Conservation (phyloP, 2,888 invertebrate genomes). For the Acleris holmiana region DNA sequence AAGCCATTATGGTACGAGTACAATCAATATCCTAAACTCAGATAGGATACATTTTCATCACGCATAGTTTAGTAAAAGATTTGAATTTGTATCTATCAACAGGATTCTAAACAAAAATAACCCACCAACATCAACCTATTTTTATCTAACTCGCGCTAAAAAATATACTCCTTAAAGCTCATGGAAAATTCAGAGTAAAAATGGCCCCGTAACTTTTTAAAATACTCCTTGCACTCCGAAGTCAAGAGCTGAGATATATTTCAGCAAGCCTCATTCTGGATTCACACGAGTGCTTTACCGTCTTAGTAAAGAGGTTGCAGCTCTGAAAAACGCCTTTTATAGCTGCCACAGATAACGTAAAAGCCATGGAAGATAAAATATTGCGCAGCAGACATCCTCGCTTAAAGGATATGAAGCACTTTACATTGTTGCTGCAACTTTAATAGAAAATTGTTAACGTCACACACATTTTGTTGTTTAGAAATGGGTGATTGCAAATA, state of each 20-base stretch:
- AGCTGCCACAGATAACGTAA: constrained; percentile 16
- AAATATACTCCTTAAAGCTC: background rate
- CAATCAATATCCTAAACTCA: no score
- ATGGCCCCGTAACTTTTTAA: constrained; percentile 27
- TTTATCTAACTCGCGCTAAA: background rate
- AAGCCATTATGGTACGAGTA: no score
- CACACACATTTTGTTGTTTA: background rate
- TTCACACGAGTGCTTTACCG: constrained; percentile 35
- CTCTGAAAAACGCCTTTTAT: constrained; percentile 27
- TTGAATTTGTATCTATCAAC: no score
- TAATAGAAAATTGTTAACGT: background rate
- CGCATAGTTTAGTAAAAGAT: no score
- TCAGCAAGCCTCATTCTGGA: constrained; percentile 33
- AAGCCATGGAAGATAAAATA: constrained; percentile 18
- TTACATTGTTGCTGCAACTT: background rate
- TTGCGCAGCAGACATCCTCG: constrained; percentile 4
- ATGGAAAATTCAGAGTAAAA: constrained; percentile 20
- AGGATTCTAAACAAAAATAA: no score
- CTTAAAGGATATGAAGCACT: constrained; percentile 1
- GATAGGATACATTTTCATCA: no score
- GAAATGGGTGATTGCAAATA: no score
- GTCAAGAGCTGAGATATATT: constrained; percentile 33
- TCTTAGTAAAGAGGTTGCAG: constrained; percentile 26
- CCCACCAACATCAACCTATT: no score
- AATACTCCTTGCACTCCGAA: constrained; percentile 26